Evolutionary conservation across 2,888 invertebrate genomes (phyloP).

Genomic region (Pinctada fucata): DNA sequence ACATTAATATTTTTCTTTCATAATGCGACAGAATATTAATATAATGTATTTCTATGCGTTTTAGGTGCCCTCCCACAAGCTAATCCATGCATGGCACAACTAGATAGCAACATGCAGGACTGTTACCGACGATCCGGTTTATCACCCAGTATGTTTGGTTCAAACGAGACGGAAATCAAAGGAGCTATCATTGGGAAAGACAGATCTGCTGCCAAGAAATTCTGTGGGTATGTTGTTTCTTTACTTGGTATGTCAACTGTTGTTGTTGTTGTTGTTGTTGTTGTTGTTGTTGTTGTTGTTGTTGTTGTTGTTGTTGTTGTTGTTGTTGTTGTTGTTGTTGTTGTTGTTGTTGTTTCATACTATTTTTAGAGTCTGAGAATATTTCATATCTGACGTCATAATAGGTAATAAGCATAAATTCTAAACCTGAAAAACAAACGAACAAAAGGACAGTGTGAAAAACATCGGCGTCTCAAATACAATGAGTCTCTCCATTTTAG

Average conservation of each 20-base stretch:
- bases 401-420: background rate
- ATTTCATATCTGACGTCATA: background rate
- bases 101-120: conserved; percentile 30
- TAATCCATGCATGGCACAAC: conserved; percentile 28
- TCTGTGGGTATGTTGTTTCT: conserved; percentile 33
- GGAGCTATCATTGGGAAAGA: conserved; percentile 41
- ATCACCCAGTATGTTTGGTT: conserved; percentile 33
- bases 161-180: conserved; percentile 38
- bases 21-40: too few relatives aligned
- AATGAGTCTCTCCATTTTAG: too few relatives aligned
- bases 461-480: too few relatives aligned
- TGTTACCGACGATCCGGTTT: conserved; percentile 35
- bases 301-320: background rate
- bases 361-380: background rate
- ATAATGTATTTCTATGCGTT: background rate
- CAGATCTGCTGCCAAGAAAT: conserved; percentile 25
- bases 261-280: background rate
- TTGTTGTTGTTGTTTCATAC: background rate
- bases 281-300: background rate
- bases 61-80: conserved; percentile 36
- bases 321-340: conserved; percentile 5
- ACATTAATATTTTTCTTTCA: too few relatives aligned
- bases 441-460: too few relatives aligned
- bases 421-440: too few relatives aligned
- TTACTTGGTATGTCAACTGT: too few relatives aligned